phyloP scores from a whole-genome alignment of 1,140 invertebrate species.

The Sipha flava region DNA sequence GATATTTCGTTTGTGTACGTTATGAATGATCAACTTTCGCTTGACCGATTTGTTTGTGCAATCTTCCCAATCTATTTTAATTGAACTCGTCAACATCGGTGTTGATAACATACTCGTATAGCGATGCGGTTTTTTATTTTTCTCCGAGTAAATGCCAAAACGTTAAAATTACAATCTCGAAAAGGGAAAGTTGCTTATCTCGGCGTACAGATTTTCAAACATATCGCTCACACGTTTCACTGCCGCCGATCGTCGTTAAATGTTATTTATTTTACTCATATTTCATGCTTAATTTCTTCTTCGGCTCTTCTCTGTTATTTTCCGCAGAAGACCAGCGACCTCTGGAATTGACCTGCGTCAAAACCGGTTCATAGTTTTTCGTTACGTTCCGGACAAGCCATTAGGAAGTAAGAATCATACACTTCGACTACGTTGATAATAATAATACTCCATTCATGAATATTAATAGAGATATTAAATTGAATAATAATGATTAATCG shows the following conservation, averaged over 20 bases:
- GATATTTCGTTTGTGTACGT: background rate
- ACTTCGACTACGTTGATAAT: background rate
- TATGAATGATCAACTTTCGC: slow-evolving; percentile 13
- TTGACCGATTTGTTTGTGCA: background rate
- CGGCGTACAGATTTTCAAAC: background rate
- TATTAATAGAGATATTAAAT: background rate
- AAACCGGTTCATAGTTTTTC: background rate
- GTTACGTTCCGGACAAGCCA: background rate
- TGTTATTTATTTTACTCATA: background rate
- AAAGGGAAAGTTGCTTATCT: slow-evolving; percentile 15
- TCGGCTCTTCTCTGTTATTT: background rate
- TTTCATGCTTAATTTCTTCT: background rate
- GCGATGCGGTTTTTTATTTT: background rate
- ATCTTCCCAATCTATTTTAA: slow-evolving; percentile 18
- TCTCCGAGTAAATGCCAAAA: background rate
- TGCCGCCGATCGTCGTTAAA: background rate
- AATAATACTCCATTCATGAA: background rate
- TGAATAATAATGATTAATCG: background rate
- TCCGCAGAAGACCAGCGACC: background rate
- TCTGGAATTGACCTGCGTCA: background rate
- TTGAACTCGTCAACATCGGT: background rate
- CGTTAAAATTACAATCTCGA: background rate
- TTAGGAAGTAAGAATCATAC: background rate
- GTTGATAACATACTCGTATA: background rate
- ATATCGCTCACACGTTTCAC: background rate